Percentiles rank a stretch among this genome's conserved stretches.
Evolutionary conservation across 1,140 invertebrate genomes (phyloP).

Genomic region (Thalassaphorura encarpata): DNA sequence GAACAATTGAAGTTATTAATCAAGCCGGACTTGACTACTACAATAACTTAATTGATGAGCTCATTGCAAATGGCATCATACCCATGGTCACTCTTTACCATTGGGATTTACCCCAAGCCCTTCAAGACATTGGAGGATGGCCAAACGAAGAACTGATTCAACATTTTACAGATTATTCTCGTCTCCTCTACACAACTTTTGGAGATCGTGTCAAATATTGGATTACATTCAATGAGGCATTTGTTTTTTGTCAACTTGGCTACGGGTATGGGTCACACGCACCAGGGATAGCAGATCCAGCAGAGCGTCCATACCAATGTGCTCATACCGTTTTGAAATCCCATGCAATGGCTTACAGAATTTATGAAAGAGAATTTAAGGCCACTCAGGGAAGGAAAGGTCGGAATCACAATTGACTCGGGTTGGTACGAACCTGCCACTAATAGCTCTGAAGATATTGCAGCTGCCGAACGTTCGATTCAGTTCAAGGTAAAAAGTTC

Average conservation of each 20-base stretch:
- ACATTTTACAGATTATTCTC: conserved; percentile 24
- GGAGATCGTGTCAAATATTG: conserved; percentile 32
- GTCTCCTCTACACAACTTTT: conserved; percentile 18
- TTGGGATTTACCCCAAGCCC: conserved; percentile 34
- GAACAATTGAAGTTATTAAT: conserved; percentile 31
- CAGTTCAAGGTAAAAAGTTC: conserved; percentile 16
- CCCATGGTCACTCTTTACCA: conserved; percentile 40
- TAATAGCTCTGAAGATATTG: conserved; percentile 12
- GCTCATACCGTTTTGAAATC: conserved; percentile 18
- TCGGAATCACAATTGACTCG: conserved; percentile 21
- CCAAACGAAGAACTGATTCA: conserved; percentile 20
- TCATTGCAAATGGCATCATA: conserved; percentile 34
- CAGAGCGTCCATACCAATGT: conserved; percentile 3
- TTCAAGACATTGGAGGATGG: conserved; percentile 33
- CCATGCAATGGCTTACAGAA: conserved; percentile 22
- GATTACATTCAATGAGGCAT: conserved; percentile 33
- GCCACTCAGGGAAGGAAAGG: conserved; percentile 3
- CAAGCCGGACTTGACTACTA: conserved; percentile 38
- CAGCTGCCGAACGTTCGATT: conserved; percentile 18
- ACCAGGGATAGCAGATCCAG: conserved; percentile 5
- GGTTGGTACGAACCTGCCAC: conserved; percentile 21
- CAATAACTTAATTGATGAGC: conserved; percentile 34
- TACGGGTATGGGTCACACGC: conserved; percentile 23
- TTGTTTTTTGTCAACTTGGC: conserved; percentile 23
- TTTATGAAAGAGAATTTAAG: conserved; percentile 27